phyloP scores from a whole-genome alignment of 2,888 invertebrate genomes.

The Clostera curtula region DNA sequence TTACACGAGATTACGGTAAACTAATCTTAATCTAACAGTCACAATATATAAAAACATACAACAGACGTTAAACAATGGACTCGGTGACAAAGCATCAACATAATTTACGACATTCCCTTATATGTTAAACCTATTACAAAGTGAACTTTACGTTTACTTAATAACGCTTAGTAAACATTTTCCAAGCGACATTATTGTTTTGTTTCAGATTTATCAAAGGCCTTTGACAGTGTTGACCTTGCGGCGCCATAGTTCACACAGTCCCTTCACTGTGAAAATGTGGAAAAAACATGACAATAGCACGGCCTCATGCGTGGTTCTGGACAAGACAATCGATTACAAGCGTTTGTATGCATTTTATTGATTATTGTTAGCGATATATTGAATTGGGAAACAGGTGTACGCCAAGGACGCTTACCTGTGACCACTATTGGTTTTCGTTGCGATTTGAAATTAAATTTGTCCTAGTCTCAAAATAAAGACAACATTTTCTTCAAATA shows the following conservation, averaged over 20 bases:
- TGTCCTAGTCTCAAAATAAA: too few relatives aligned
- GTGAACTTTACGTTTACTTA: conserved; percentile 7
- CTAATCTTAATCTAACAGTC: too few relatives aligned
- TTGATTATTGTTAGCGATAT: conserved; percentile 62
- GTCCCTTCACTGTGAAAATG: conserved; percentile 71
- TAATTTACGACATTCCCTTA: conserved; percentile 1
- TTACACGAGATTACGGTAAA: too few relatives aligned
- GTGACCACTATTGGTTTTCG: conserved; percentile 29
- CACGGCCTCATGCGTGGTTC: conserved; percentile 53
- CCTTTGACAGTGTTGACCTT: conserved; percentile 66
- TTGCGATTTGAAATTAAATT: not conserved
- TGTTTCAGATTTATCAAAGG: conserved; percentile 41
- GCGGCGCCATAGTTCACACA: conserved; percentile 62
- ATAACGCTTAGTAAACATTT: conserved; percentile 6
- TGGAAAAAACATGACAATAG: conserved; percentile 67
- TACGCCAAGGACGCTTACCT: conserved; percentile 43
- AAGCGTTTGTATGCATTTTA: conserved; percentile 57
- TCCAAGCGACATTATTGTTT: conserved; percentile 12
- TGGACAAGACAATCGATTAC: conserved; percentile 69
- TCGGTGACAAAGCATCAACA: conserved; percentile 21
- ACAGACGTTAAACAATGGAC: conserved; percentile 18
- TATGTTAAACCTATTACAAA: conserved; percentile 2
- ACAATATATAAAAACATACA: conserved; percentile 8
- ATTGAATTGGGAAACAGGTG: conserved; percentile 56
- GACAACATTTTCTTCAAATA: too few relatives aligned